These are phyloP conservation scores for Incurvaria masculella DNA, from an alignment of 2,888 invertebrate species.

Conservation along the genomic window DNA sequence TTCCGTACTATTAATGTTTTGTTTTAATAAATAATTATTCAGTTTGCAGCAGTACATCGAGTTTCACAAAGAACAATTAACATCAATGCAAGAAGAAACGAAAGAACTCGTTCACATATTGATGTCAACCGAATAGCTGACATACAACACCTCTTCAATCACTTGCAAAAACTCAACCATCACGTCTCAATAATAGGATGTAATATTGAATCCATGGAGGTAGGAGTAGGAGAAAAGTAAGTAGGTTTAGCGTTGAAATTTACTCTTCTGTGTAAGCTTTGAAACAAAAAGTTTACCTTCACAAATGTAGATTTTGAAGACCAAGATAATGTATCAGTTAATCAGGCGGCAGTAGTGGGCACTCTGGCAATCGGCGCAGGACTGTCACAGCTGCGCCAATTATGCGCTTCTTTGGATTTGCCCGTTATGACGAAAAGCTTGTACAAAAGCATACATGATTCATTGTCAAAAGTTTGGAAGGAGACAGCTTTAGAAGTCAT, in stretches of 20 bases:
- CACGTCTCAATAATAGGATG: background rate
- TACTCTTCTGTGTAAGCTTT: background rate
- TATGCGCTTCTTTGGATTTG: constrained; percentile 7
- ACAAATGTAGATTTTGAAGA: background rate
- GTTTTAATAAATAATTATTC: no score
- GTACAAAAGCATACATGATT: background rate
- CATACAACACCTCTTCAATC: background rate
- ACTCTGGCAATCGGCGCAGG: constrained; percentile 8
- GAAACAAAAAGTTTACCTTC: background rate
- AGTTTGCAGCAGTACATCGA: no score
- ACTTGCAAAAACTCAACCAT: background rate
- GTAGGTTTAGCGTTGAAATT: background rate
- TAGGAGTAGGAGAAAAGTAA: background rate
- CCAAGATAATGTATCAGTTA: constrained; percentile 1
- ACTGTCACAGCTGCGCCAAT: constrained; percentile 7
- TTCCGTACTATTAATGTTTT: no score
- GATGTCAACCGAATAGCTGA: background rate
- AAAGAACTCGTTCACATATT: background rate
- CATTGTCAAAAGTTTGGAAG: constrained; percentile 1
- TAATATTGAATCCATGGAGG: background rate
- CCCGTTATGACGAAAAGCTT: constrained; percentile 1
- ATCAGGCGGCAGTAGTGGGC: constrained; percentile 7
- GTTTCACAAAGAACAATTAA: background rate
- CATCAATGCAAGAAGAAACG: background rate
- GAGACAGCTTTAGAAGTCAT: constrained; percentile 1